Conservation (phyloP, 2,797 vertebrate species). For the Gallinago solitaria region DNA sequence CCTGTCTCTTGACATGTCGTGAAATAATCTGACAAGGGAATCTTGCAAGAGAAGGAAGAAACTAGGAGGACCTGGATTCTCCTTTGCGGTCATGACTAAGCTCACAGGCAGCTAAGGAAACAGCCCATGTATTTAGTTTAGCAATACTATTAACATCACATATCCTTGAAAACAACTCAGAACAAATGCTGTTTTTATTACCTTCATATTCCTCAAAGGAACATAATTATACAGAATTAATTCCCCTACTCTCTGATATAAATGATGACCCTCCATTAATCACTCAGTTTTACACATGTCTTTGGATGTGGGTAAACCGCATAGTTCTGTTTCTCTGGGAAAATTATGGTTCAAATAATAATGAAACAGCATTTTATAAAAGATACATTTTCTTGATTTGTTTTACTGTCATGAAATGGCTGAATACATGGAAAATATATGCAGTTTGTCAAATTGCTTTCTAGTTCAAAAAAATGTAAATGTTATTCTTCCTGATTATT, state of each 20-base stretch:
- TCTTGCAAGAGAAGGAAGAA: not conserved
- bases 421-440: not conserved
- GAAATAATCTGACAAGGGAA: not conserved
- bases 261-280: not conserved
- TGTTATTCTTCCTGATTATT: not conserved
- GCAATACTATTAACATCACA: not conserved
- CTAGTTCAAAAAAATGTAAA: not conserved
- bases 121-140: not conserved
- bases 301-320: not conserved
- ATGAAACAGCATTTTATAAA: not conserved
- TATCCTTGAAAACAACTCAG: not conserved
- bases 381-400: not conserved
- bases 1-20: not conserved
- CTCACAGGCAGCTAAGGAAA: not conserved
- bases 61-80: not conserved
- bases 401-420: not conserved
- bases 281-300: not conserved
- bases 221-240: not conserved
- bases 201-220: not conserved
- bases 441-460: not conserved
- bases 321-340: not conserved
- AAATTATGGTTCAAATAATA: slow-evolving; percentile 19
- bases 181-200: not conserved
- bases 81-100: not conserved
- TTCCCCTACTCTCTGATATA: not conserved